These are phyloP conservation scores for Campylomormyrus numenius DNA, from an alignment of 2,113 vertebrate species.

Conservation along the genomic window DNA sequence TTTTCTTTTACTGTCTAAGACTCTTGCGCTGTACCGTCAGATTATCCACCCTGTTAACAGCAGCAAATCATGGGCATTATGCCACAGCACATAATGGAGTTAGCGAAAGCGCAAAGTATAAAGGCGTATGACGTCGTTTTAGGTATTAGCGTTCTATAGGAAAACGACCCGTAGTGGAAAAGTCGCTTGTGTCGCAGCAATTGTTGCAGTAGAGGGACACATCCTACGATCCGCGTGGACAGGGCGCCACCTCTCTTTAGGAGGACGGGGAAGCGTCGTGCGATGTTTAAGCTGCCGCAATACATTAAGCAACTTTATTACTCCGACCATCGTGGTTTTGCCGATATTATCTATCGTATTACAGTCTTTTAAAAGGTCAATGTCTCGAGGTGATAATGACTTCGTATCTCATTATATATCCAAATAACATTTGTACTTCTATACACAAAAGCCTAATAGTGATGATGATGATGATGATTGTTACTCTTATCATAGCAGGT, in stretches of 20 bases:
- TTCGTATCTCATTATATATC: background rate
- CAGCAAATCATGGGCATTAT: background rate
- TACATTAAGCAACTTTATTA: background rate
- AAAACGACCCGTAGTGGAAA: background rate
- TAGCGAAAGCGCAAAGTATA: background rate
- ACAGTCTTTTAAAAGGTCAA: background rate
- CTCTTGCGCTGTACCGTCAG: background rate
- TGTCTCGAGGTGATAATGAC: background rate
- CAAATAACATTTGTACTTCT: background rate
- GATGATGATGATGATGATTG: background rate
- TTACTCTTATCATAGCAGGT: background rate
- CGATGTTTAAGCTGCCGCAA: background rate
- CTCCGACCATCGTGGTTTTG: background rate
- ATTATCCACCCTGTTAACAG: background rate
- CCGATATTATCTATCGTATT: background rate
- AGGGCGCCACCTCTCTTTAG: slow-evolving; percentile 19
- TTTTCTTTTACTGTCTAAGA: background rate
- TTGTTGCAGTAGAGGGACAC: background rate
- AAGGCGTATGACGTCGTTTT: background rate
- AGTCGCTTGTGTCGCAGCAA: background rate
- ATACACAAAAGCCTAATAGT: background rate
- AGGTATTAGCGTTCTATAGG: background rate
- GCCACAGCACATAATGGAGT: background rate
- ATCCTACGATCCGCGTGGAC: background rate
- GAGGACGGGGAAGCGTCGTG: background rate